phyloP scores from a whole-genome alignment of 1,140 invertebrate species.

The Drosophila auraria region DNA sequence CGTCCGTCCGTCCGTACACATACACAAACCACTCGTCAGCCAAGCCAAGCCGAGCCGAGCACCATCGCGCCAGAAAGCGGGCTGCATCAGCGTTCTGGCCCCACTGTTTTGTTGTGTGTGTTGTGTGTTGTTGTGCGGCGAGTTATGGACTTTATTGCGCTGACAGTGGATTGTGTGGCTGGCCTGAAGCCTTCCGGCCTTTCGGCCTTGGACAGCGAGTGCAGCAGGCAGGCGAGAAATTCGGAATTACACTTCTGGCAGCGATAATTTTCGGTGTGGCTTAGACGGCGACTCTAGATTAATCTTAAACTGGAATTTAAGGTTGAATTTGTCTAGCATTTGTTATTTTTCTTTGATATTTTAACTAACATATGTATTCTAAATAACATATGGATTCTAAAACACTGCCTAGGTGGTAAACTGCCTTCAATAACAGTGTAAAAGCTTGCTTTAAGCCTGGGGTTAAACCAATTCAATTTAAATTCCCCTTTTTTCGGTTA shows the following conservation, averaged over 20 bases:
- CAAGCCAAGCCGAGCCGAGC: constrained; percentile 2
- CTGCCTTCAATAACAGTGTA: no score
- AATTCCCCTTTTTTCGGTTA: constrained; percentile 4
- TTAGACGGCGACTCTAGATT: neutral
- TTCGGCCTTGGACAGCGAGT: constrained; percentile 23
- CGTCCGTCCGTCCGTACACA: constrained; percentile 14
- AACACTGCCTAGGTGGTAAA: no score
- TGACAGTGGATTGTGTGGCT: constrained; percentile 49
- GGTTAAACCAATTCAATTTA: neutral
- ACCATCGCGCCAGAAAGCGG: constrained; percentile 18
- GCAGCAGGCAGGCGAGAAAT: constrained; percentile 47
- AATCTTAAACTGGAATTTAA: neutral
- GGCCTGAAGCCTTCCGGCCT: constrained; percentile 11
- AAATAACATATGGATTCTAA: no score
- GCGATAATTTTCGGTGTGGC: constrained; percentile 32
- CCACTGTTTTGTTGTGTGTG: constrained; percentile 25
- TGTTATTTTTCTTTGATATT: neutral
- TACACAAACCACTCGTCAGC: constrained; percentile 40
- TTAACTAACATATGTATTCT: no score
- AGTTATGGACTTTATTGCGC: constrained; percentile 55
- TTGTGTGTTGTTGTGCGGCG: constrained; percentile 26
- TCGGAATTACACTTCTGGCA: constrained; percentile 45
- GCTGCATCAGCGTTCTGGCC: constrained; percentile 27
- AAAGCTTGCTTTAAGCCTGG: neutral
- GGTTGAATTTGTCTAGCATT: neutral